Base-by-base conservation (phyloP, 2,797 vertebrate genomes). In the Mormyrus proboscirostris region DNA sequence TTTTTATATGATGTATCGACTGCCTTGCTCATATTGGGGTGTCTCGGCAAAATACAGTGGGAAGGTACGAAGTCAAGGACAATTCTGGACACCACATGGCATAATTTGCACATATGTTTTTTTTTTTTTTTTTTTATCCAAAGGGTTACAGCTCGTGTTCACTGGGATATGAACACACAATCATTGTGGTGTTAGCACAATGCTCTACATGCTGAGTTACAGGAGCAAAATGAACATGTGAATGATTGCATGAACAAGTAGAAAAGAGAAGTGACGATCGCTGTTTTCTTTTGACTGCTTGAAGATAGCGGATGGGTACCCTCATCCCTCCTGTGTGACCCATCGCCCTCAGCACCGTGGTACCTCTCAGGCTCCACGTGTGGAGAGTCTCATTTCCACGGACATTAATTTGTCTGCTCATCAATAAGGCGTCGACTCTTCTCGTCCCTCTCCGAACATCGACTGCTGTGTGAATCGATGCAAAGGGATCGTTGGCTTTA, bases 351-450 rank as follows among this genome's bases (percentile, higher is more conserved):
- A 7, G 4, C 33, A 50, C 25, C 25, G 0, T 49, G 19, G 1
- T 19, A 47, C 69, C 86, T 89, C 16, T 90, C 88, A n/a, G 87
- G 86, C 22, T 22, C 29, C 41, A 1, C n/a, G 10, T n/a, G 55
- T 65, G 16, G 89, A 88, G 86, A 44, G 29, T 25, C 59, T 25
- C 51, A 29, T 79, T 57, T 82, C 50, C 87, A 62, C 85, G 76
- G 53, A 84, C 83, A 51, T 88, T 89, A 87, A 88, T 91, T 87
- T 87, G 89, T 91, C 88, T 53, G 88, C 88, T 89, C 83, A 84
- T 91, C 91, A 85, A 89, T 90, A 91, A 51, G 87, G 33, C 4
- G 76, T 82, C 25, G 53, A 47, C 87, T 86, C 41, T 89, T 53
- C 59, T 1, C 12, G 2, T 49, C 16, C 29, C 83, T 19, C 55